Base-by-base conservation (phyloP, 1,140 invertebrate species). In the Varroa destructor region DNA sequence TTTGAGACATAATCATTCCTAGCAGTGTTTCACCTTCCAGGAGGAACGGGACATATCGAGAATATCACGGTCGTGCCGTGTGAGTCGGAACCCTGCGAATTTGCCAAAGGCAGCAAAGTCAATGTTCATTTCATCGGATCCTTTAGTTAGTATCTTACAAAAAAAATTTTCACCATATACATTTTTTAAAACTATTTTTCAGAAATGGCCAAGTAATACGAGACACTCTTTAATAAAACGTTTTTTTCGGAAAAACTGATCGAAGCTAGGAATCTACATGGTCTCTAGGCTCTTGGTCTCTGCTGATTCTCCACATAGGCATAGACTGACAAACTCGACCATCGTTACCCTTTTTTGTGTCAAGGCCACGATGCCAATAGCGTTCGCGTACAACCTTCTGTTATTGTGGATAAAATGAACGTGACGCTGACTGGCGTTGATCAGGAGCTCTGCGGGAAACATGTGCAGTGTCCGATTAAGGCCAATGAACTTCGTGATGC, bases 391-490 rank as follows among this genome's bases (percentile, higher is more conserved):
- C 40, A 8, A 2, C 61, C 61, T 8, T 67, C 61, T 2, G 61
- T 37, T 14, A 67, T 67, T 12, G 12, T 67, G 12, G 61, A 67
- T 12, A 67, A 46, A 8, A 12, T 67, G 14, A 67, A 67, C 61
- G 46, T 67, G 12, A 43, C 61, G 5, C 61, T 67, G 61, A 12
- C 61, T 67, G 61, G 61, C 3, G 36, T 67, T 40, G 61, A 67
- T 37, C 40, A 12, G 14, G 61, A 67, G 37, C 14, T 67, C 40
- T 67, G 61, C 37, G 61, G 61, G 46, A 67, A 67, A 40, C 61
- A 67, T 67, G 61, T 67, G 12, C 10, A 67, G 46, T 67, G 61
- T 67, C 61, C 61, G 46, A 37, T 67, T 12, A 67, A 67, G 46
- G 61, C 61, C 1, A 67, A 67, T 37, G 61, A 67, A 67, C 14